Percentiles rank a stretch among this genome's conserved stretches.
phyloP scores from a whole-genome alignment of 2,888 invertebrate genomes.

The Drosophila meridionalis region DNA sequence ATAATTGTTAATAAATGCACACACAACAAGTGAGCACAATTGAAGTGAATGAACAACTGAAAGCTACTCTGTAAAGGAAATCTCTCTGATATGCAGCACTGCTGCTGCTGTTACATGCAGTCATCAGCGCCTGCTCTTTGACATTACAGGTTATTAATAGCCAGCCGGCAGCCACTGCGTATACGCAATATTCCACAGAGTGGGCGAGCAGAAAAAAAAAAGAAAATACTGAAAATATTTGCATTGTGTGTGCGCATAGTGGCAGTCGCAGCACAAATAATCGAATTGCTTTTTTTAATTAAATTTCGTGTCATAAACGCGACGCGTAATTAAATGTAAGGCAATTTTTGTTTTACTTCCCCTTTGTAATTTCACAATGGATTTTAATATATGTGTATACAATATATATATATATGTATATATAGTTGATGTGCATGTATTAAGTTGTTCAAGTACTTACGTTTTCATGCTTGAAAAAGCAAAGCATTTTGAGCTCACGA shows the following conservation, averaged over 20 bases:
- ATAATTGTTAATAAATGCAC: constrained; percentile 44
- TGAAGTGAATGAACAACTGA: too few species aligned
- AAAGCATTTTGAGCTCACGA: constrained; percentile 99
- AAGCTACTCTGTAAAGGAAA: constrained; percentile 20
- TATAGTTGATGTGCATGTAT: neutral
- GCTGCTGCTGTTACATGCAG: neutral
- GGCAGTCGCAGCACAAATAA: constrained; percentile 33
- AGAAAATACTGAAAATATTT: constrained; percentile 40
- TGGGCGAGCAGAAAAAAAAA: neutral
- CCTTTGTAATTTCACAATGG: neutral
- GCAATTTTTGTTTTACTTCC: constrained; percentile 11
- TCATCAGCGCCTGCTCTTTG: neutral
- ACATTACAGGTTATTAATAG: constrained; percentile 32
- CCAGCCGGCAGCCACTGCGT: constrained; percentile 30
- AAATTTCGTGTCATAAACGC: constrained; percentile 61
- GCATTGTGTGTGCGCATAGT: constrained; percentile 14
- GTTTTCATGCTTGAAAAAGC: constrained; percentile 99
- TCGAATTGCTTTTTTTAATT: constrained; percentile 63
- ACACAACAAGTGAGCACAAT: neutral
- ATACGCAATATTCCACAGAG: constrained; percentile 54
- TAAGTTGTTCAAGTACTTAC: constrained; percentile 88
- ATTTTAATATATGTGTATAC: constrained; percentile 1
- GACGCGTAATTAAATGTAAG: constrained; percentile 57
- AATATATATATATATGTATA: constrained; percentile 3
- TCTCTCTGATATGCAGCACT: neutral